These are phyloP conservation scores for Grammatotria lemairii DNA, from an alignment of 2,113 vertebrate genomes.

Conservation along the genomic window DNA sequence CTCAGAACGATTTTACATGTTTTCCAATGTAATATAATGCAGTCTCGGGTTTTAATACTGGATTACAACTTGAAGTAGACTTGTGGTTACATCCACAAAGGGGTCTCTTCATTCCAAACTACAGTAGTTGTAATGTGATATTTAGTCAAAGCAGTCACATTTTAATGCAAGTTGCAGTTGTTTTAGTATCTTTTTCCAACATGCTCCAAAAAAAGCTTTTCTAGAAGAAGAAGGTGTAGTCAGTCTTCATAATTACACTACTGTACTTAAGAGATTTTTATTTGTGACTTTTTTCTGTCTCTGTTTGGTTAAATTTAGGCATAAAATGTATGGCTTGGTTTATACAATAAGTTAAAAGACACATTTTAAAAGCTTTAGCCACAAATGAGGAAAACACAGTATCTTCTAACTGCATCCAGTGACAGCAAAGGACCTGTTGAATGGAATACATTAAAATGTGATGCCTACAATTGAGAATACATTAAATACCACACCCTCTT, in stretches of 20 bases:
- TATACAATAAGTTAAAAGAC: neutral
- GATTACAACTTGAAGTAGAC: neutral
- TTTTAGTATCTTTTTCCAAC: neutral
- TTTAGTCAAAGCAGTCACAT: neutral
- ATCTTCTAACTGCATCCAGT: neutral
- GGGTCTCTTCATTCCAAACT: neutral
- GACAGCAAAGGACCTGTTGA: neutral
- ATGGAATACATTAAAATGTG: neutral
- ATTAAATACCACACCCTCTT: neutral
- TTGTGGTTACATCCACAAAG: neutral
- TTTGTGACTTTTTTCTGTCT: too few relatives aligned
- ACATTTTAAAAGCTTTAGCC: neutral
- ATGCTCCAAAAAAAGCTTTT: neutral
- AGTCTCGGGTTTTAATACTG: neutral
- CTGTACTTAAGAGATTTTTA: neutral
- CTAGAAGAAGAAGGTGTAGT: neutral
- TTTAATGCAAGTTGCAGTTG: neutral
- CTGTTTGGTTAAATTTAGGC: neutral
- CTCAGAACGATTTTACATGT: neutral
- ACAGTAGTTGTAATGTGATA: neutral
- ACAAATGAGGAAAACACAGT: rapidly evolving
- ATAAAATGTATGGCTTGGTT: neutral
- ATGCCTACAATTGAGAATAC: neutral
- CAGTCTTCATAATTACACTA: neutral
- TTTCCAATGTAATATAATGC: neutral